A percentile compares a stretch with the other conserved stretches of the same genome.
Evolutionary conservation across 1,140 invertebrate species (phyloP).

Genomic region (Neodiprion lecontei): DNA sequence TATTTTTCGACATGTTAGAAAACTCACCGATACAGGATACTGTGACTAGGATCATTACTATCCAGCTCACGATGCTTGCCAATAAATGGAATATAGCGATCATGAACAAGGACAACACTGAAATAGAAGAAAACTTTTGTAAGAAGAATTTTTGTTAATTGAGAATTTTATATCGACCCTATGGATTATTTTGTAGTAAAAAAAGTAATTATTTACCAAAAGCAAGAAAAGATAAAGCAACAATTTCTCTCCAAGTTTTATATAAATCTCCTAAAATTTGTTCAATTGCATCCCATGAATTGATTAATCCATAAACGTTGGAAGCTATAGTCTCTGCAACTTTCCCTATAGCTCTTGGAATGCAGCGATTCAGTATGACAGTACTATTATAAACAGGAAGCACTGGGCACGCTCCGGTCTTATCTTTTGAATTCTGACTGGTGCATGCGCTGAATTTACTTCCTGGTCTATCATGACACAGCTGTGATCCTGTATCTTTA

Average conservation of each 20-base stretch:
- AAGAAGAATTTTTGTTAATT: conserved; percentile 20
- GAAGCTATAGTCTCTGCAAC: conserved; percentile 67
- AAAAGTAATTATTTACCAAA: conserved; percentile 70
- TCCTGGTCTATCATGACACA: conserved; percentile 73
- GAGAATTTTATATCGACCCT: conserved; percentile 8
- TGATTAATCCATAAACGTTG: conserved; percentile 82
- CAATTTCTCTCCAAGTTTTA: conserved; percentile 84
- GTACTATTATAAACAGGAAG: conserved; percentile 76
- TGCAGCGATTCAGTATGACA: conserved; percentile 86
- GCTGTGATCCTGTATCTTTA: conserved; percentile 71
- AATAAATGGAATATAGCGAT: conserved; percentile 85
- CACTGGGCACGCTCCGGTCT: conserved; percentile 74
- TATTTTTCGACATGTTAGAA: not conserved
- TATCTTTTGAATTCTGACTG: conserved; percentile 62
- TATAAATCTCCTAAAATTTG: conserved; percentile 89
- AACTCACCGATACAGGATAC: conserved; percentile 74
- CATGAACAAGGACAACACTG: conserved; percentile 83
- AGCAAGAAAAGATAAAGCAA: conserved; percentile 81
- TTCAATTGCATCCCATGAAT: conserved; percentile 86
- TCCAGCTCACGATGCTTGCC: conserved; percentile 83
- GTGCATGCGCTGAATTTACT: conserved; percentile 52
- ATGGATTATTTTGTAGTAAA: conserved; percentile 17
- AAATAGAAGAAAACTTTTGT: conserved; percentile 47
- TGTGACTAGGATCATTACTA: conserved; percentile 82
- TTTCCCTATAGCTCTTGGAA: conserved; percentile 74